Base-by-base conservation (phyloP, 2,797 vertebrate species). In the Epinephelus malabaricus region DNA sequence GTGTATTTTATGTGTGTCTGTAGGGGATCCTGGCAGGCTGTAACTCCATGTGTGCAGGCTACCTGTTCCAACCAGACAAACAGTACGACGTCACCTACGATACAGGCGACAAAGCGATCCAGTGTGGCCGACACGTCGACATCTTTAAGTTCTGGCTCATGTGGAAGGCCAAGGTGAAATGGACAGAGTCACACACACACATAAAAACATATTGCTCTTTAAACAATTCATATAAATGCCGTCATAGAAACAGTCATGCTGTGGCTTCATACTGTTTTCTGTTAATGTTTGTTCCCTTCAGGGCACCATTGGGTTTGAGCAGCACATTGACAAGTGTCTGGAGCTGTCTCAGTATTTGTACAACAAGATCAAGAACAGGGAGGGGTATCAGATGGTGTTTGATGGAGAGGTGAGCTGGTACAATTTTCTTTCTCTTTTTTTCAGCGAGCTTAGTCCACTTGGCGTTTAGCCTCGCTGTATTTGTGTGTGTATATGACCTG, bases 131-230 rank as follows among this genome's bases (percentile, higher is more conserved):
- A 34, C 98, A 99, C 0, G 98, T 99, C 47, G 98, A 99, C 95
- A 99, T 99, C 92, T 99, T 99, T 89, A 99, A 99, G 93, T 98
- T 99, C 95, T 99, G 98, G 98, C 95, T 99, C 92, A 99, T 99
- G 98, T 99, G 98, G 98, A 99, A 99, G 90, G 98, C 98, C 64
- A 92, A 94, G 85, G 91, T 93, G 73, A 88, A 73, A 45, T 2
- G 0, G 0, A 21, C 1, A 2, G 55, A 51, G 5, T 34, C 34
- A 27, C 10, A 49, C 34, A 34, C 40, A 13, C 27, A 34, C 34
- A 34, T 34, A 0, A 34, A 34, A 7, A 34, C 34, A 34, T 34
- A 34, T 34, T 34, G 47, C 25, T 55, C 5, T 53, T 23, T 49
- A 0, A 8, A 23, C 12, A 67, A 13, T 17, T 30, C 12, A 10